Evolutionary conservation across 2,888 invertebrate species (phyloP).

Genomic region (Steinernema hermaphroditum): DNA sequence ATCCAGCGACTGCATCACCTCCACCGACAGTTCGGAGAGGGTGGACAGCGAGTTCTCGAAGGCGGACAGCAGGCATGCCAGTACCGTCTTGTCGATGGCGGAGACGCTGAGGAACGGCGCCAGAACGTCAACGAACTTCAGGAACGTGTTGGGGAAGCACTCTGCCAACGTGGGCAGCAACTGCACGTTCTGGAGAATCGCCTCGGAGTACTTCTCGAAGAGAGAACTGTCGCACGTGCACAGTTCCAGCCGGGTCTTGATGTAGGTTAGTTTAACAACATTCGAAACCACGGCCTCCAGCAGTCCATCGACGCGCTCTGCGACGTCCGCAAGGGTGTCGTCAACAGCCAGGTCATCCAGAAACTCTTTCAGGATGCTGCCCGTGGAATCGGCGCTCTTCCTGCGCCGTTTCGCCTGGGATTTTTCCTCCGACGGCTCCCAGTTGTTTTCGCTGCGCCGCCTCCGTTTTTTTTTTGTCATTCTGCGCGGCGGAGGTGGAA

Average conservation of each 20-base stretch:
- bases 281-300: not conserved
- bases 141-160: slow-evolving; percentile 9
- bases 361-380: not conserved
- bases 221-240: not conserved
- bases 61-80: not conserved
- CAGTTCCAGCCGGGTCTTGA: not conserved
- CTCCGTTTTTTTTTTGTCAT: too few species aligned
- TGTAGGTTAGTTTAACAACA: not conserved
- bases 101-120: not conserved
- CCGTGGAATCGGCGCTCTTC: too few species aligned
- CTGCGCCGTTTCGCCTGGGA: too few species aligned
- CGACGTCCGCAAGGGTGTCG: not conserved
- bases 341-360: not conserved
- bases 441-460: too few species aligned
- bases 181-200: not conserved
- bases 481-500: too few species aligned
- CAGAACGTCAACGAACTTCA: slow-evolving; percentile 10
- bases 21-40: not conserved
- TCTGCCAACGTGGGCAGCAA: not conserved
- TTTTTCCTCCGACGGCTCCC: too few species aligned
- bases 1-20: not conserved
- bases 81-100: not conserved
- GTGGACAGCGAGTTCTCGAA: not conserved
- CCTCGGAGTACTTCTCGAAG: not conserved
- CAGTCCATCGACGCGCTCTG: not conserved